Percentiles rank a stretch among this genome's conserved stretches.
Evolutionary conservation across 1,140 invertebrate genomes (phyloP).

Genomic region (Ceratina japonica): DNA sequence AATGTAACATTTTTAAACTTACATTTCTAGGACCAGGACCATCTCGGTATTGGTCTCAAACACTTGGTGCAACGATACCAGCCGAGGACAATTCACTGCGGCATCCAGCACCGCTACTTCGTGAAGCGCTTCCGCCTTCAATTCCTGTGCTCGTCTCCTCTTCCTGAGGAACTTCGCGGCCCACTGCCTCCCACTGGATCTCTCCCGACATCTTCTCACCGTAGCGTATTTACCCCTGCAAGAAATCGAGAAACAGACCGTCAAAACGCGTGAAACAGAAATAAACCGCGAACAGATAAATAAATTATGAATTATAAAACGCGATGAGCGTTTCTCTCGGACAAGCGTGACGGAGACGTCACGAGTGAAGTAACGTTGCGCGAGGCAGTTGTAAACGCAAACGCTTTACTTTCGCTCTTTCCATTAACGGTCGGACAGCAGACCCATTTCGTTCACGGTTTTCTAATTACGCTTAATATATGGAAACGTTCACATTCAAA

Average conservation of each 20-base stretch:
- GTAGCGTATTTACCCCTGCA: constrained; percentile 97
- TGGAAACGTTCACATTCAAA: constrained; percentile 8
- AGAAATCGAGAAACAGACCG: constrained; percentile 56
- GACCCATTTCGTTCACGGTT: neutral
- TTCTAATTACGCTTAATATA: constrained; percentile 19
- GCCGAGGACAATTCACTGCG: constrained; percentile 87
- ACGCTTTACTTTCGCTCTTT: constrained; percentile 49
- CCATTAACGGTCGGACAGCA: constrained; percentile 22
- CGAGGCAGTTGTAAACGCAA: constrained; percentile 38
- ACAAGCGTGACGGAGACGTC: constrained; percentile 17
- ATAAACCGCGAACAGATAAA: neutral
- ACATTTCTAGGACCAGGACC: constrained; percentile 93
- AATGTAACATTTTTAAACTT: constrained; percentile 77
- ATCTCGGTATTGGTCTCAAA: constrained; percentile 91
- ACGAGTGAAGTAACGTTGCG: constrained; percentile 32
- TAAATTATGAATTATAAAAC: neutral
- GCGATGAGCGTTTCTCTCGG: neutral
- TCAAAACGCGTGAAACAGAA: neutral
- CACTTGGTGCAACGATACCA: constrained; percentile 93
- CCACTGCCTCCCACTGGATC: constrained; percentile 90
- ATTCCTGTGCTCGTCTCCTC: constrained; percentile 88
- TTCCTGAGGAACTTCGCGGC: constrained; percentile 98
- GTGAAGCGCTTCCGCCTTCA: constrained; percentile 91
- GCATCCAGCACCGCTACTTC: constrained; percentile 94
- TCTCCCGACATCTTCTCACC: constrained; percentile 92